Evolutionary conservation across 2,113 vertebrate species (phyloP), one percentile per base, ranked within the genome.

Genomic region (Poeciliopsis retropinna): DNA sequence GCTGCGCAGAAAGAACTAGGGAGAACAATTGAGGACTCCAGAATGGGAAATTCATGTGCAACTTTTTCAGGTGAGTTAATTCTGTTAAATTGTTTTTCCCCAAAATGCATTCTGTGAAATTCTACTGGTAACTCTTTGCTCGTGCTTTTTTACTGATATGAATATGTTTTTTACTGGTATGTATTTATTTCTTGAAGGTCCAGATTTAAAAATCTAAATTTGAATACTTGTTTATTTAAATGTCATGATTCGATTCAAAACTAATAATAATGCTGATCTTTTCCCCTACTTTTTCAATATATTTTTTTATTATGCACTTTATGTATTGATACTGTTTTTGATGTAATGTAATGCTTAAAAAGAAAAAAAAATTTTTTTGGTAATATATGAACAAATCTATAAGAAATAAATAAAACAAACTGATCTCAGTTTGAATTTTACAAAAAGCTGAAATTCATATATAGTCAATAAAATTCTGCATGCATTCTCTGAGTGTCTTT

Each of bases 21-120:
- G 27, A 83, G 67, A 65, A 83, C 80, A 71, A 72, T 69, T 81
- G 80, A 85, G 75, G 82, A 78, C 57, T 85, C 86, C 73, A 84
- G 73, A 83, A 89, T 83, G 85, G 85, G 87, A 85, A 82, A 90
- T 76, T 72, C 54, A 41, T 78, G 62, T 70, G 47, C 77, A 83
- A 67, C 65, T 89, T 92, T 80, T 85, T 75, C 84, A 94, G 92
- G 94, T 95, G 88, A 83, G 93, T 93, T 68, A 12, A 75, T 75
- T 79, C 27, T 29, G 32, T 73, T 32, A 31, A 15, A 31, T 81
- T 66, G n/a, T 70, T n/a, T 72, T 64, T 70, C 7, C 30, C 12
- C 7, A 61, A 30, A 76, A 57, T 60, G 3, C 47, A 61, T 27
- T 8, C 3, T 32, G 6, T 37, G 13, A 44, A 29, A 29, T 17